phyloP scores from a whole-genome alignment of 2,113 vertebrate species.

The Galemys pyrenaicus region DNA sequence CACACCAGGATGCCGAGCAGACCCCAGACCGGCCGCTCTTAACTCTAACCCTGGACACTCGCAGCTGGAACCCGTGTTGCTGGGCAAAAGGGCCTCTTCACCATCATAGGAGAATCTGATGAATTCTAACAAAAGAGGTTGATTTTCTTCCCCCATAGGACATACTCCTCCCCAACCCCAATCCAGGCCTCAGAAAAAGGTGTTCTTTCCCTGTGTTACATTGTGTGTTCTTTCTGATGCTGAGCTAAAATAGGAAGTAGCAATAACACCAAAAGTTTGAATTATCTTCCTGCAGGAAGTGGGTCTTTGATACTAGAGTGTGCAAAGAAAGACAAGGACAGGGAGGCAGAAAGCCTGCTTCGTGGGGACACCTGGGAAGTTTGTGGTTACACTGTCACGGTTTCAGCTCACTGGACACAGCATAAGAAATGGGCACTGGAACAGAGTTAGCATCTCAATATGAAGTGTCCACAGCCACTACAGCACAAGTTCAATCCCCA shows the following conservation, averaged over 20 bases:
- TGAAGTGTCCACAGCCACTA: too few relatives aligned
- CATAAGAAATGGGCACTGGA: not conserved
- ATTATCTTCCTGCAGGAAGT: conserved; percentile 15
- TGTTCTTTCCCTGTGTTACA: conserved; percentile 46
- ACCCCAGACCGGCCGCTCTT: conserved; percentile 76
- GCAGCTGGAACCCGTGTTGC: conserved; percentile 79
- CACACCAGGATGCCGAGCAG: conserved; percentile 66
- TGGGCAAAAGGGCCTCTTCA: conserved; percentile 81
- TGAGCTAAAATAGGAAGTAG: conserved; percentile 53
- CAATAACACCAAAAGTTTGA: conserved; percentile 51
- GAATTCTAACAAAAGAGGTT: conserved; percentile 70
- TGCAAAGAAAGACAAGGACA: conserved; percentile 55
- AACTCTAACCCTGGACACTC: conserved; percentile 67
- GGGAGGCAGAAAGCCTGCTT: conserved; percentile 66
- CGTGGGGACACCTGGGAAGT: conserved; percentile 64
- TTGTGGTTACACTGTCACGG: conserved; percentile 52
- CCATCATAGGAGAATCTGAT: conserved; percentile 72
- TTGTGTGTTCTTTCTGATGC: conserved; percentile 65
- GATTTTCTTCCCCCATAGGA: not conserved
- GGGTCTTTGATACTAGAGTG: conserved; percentile 55
- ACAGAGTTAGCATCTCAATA: too few relatives aligned
- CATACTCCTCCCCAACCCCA: not conserved
- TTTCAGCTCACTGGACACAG: not conserved
- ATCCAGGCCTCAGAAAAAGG: not conserved
- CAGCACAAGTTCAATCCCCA: too few relatives aligned